Evolutionary conservation across 2,113 vertebrate species (phyloP).

Genomic region (Tragelaphus scriptus): DNA sequence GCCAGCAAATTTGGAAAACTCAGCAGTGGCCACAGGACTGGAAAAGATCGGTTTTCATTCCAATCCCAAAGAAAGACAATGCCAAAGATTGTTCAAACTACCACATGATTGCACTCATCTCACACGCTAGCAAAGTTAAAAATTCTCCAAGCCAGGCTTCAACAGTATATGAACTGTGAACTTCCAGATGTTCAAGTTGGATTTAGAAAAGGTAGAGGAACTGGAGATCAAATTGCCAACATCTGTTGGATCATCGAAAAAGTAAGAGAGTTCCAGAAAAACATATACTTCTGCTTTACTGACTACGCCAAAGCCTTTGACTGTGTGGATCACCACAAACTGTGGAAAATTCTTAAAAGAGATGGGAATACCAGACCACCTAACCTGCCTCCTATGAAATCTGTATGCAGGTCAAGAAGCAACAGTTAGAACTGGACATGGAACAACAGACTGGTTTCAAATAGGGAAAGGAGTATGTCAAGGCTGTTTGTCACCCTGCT

Average conservation of each 20-base stretch:
- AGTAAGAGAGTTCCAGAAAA: neutral
- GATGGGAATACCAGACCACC: neutral
- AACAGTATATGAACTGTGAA: neutral
- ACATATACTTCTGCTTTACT: neutral
- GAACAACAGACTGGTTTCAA: neutral
- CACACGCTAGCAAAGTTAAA: neutral
- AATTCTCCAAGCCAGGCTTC: neutral
- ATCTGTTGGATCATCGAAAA: neutral
- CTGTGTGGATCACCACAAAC: neutral
- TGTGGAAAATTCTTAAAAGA: neutral
- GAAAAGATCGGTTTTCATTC: neutral
- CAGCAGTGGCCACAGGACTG: neutral
- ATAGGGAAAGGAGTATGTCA: accelerated
- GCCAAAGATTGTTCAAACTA: neutral
- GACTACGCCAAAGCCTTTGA: neutral
- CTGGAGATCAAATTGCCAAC: neutral
- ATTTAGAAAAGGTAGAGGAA: neutral
- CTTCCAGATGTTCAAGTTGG: neutral
- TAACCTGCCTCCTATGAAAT: neutral
- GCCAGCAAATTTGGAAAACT: neutral
- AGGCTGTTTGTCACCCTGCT: neutral
- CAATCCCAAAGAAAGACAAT: neutral
- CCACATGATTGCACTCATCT: neutral
- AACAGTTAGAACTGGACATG: neutral
- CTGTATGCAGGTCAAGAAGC: neutral